Evolutionary conservation across 1,140 invertebrate species (phyloP).

Genomic region (Matsumurasca onukii): DNA sequence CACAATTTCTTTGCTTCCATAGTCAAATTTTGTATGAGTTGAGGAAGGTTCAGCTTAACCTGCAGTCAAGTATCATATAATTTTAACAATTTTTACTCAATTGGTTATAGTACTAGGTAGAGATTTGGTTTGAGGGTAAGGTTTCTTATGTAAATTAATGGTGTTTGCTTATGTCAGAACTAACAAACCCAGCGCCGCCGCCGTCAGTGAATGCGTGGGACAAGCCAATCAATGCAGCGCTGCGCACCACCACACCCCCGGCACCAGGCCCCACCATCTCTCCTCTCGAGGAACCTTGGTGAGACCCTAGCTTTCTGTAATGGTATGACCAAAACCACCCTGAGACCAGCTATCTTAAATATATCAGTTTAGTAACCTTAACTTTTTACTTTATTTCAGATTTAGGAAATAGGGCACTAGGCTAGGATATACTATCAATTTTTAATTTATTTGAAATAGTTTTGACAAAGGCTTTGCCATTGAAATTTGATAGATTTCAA

Average conservation of each 20-base stretch:
- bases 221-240: conserved; percentile 70
- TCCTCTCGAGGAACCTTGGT: not conserved
- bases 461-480: no score
- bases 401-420: no score
- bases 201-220: conserved; percentile 81
- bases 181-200: conserved; percentile 55
- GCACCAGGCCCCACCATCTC: not conserved
- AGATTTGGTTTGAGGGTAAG: no score
- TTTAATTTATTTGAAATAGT: not conserved
- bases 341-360: not conserved
- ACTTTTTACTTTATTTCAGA: not conserved
- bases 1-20: no score
- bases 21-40: no score
- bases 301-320: no score
- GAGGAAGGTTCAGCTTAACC: no score
- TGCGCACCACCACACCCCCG: conserved; percentile 55
- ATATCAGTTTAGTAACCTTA: not conserved
- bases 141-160: no score
- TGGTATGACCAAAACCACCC: not conserved
- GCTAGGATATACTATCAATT: not conserved
- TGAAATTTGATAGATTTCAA: no score
- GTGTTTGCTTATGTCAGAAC: conserved; percentile 9
- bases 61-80: no score
- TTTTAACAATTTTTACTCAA: no score
- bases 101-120: no score